Evolutionary conservation across 53 echinoderm and acorn worm genomes (phyloP).

Genomic region (Arbacia lixula): DNA sequence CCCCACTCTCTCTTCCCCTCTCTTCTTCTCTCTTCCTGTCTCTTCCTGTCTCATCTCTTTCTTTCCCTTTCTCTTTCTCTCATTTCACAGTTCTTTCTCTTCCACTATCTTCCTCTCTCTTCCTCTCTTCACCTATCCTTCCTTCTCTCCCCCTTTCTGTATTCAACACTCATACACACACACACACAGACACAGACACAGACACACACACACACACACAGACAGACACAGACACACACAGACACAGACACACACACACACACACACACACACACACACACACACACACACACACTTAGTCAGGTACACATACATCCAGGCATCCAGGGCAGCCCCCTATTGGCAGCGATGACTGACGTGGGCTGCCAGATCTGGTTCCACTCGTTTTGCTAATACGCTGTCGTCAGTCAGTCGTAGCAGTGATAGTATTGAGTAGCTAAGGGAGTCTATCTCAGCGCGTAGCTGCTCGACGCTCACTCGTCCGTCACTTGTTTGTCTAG

Average conservation of each 20-base stretch:
- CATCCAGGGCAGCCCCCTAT: slow-evolving; percentile 52
- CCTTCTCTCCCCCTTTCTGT: neutral
- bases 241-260: too few species aligned
- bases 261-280: too few species aligned
- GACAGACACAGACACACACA: too few species aligned
- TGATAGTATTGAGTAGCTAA: slow-evolving; percentile 43
- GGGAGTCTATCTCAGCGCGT: slow-evolving; percentile 12
- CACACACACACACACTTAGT: too few species aligned
- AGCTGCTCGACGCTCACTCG: neutral
- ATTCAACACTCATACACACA: too few species aligned
- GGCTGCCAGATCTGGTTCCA: slow-evolving; percentile 41
- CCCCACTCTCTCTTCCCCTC: neutral
- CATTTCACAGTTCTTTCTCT: neutral
- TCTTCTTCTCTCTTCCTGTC: too few species aligned
- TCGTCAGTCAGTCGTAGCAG: slow-evolving; percentile 50
- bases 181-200: too few species aligned
- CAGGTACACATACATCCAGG: neutral
- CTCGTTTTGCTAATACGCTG: slow-evolving; percentile 29
- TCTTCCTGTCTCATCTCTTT: neutral
- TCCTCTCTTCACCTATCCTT: neutral
- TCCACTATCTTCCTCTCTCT: neutral
- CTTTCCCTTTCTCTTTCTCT: neutral
- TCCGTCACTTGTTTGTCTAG: slow-evolving; percentile 21
- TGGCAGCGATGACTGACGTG: slow-evolving; percentile 36
- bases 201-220: too few species aligned